Percentiles rank a stretch among this genome's conserved stretches.
These are phyloP conservation scores for Aphelocoma coerulescens DNA, from an alignment of 2,113 vertebrate genomes.

Conservation along the genomic window DNA sequence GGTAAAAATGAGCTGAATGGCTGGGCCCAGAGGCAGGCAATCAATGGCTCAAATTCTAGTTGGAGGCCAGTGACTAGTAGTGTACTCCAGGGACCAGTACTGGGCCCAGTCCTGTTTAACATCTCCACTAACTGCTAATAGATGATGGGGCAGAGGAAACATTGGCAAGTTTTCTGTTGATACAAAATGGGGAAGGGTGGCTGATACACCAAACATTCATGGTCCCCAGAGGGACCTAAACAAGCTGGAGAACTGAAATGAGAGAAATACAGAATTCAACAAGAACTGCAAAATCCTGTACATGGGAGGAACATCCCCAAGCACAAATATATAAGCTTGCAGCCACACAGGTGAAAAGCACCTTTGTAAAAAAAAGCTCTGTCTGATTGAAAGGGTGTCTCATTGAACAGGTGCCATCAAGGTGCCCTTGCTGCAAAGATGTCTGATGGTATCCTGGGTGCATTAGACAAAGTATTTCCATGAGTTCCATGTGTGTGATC, in stretches of 20 bases:
- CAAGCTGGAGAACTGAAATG: not conserved
- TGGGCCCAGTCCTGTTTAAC: not conserved
- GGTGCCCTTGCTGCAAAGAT: not conserved
- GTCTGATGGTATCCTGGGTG: not conserved
- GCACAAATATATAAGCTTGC: not conserved
- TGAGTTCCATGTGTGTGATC: not conserved
- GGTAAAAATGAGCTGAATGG: not conserved
- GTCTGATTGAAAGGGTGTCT: not conserved
- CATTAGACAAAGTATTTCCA: not conserved
- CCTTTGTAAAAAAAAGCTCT: not conserved
- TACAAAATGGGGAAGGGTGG: not conserved
- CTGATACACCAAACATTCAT: not conserved
- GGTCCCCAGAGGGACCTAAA: not conserved
- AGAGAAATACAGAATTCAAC: not conserved
- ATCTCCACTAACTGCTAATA: not conserved
- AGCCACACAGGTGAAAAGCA: not conserved
- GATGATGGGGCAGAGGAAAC: not conserved
- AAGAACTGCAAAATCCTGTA: not conserved
- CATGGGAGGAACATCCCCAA: not conserved
- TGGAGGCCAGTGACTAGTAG: too few relatives aligned
- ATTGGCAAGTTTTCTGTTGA: not conserved
- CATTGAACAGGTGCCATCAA: not conserved
- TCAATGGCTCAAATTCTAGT: not conserved
- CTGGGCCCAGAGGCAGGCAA: not conserved
- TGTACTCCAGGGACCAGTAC: not conserved